phyloP scores from a whole-genome alignment of 1,140 invertebrate genomes.

The Diachasma alloeum region DNA sequence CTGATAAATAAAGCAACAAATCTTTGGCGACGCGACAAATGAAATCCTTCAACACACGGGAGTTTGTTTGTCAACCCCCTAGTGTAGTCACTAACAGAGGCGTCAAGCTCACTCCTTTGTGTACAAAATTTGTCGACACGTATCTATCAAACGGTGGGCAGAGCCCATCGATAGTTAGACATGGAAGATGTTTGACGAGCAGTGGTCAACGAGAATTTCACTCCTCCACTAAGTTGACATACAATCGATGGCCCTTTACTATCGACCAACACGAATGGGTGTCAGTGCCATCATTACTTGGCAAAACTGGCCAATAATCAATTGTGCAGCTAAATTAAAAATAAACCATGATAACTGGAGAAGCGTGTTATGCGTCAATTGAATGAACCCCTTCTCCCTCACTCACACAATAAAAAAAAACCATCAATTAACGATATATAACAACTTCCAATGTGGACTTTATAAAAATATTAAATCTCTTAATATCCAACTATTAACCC shows the following conservation, averaged over 20 bases:
- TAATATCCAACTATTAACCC: slow-evolving; percentile 29
- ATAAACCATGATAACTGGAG: neutral
- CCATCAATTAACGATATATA: slow-evolving; percentile 62
- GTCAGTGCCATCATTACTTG: neutral
- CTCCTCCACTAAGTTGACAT: neutral
- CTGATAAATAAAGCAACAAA: neutral
- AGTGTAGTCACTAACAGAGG: neutral
- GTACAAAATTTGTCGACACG: slow-evolving; percentile 2
- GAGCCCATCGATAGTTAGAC: neutral
- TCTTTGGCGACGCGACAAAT: neutral
- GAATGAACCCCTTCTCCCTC: neutral
- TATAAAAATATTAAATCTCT: slow-evolving; percentile 67
- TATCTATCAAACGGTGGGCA: neutral
- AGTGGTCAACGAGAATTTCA: neutral
- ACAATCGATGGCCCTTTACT: slow-evolving; percentile 7
- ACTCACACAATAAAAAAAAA: slow-evolving; percentile 32
- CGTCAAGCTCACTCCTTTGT: neutral
- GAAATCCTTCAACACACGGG: neutral
- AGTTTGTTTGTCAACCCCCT: neutral
- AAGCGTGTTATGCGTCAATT: neutral
- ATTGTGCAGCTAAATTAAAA: neutral
- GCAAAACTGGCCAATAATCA: neutral
- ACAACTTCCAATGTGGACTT: slow-evolving; percentile 67
- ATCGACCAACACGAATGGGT: neutral
- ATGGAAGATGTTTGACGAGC: neutral